Base-by-base conservation (phyloP, 2,888 invertebrate species). In the Mesorhabditis sp. region DNA sequence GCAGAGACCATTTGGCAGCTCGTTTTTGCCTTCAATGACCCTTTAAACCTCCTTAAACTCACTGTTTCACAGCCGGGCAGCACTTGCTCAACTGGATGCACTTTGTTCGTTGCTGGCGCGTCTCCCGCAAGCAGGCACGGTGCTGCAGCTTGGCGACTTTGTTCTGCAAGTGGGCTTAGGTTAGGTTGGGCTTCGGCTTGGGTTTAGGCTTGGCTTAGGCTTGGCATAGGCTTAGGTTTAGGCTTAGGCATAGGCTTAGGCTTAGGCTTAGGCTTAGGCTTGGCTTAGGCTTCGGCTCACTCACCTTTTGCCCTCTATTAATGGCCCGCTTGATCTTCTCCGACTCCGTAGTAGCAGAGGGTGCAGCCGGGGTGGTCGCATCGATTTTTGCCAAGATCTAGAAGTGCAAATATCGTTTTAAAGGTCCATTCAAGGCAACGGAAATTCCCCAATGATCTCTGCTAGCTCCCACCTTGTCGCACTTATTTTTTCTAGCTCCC, bases 141-240 rank as follows among this genome's bases (percentile, higher is more conserved):
- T 50, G 58, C 58, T 50, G 58, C 58, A 50, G 58, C n/a, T 50
- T 50, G n/a, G 58, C 58, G 58, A n/a, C 58, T 50, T 50, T 50
- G 58, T 50, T 50, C 58, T 50, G 58, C 1, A 50, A 50, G 28
- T 1, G 28, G 28, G 28, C 28, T 28, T 28, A 28, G 28, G 28
- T 28, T 28, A 28, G 28, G 28, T 28, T 28, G 28, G 1, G 28
- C 28, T 28, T 28, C 1, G 28, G 28, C 28, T 28, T 28, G 2
- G n/a, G 58, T 2, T 50, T 50, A 2, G 58, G 10, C 50, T 13
- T 50, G 13, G 50, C 7, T 50, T 50, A 50, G 2, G 0, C n/a
- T 50, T 50, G 10, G n/a, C n/a, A 2, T 13, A 50, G 2, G 58
- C 58, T 2, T 28, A 50, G n/a, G 50, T 50, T 50, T 50, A 50